Percentiles rank a stretch among this genome's conserved stretches.
phyloP scores from a whole-genome alignment of 2,113 vertebrate species.

The Myotis davidii region DNA sequence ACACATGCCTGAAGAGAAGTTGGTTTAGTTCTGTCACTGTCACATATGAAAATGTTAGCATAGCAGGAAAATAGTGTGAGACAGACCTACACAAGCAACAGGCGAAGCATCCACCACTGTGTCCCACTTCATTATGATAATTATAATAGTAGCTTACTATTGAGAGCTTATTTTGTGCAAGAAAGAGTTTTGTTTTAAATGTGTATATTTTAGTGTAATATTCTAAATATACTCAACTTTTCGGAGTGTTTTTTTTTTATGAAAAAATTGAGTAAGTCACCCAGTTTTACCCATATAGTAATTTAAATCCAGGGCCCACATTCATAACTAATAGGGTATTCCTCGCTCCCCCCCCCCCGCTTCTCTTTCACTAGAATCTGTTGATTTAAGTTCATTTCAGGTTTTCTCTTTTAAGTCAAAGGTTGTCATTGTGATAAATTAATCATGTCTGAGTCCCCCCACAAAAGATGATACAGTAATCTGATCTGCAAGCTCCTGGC shows the following conservation, averaged over 20 bases:
- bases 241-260: background rate
- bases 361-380: background rate
- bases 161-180: background rate
- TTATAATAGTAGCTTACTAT: background rate
- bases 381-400: slow-evolving; percentile 45
- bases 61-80: background rate
- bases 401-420: slow-evolving; percentile 49
- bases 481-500: background rate
- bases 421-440: slow-evolving; percentile 18
- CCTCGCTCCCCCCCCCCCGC: too few species aligned
- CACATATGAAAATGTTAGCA: background rate
- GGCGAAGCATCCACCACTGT: background rate
- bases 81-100: background rate
- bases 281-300: background rate
- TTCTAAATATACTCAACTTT: background rate
- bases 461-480: slow-evolving; percentile 8
- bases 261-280: slow-evolving; percentile 14
- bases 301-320: background rate
- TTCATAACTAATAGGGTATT: background rate
- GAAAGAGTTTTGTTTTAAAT: background rate
- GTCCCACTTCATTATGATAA: background rate
- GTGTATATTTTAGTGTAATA: background rate
- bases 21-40: background rate
- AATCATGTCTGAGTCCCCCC: slow-evolving; percentile 25
- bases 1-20: background rate